phyloP scores from a whole-genome alignment of 2,888 invertebrate genomes.

The Lissocephala sabroskyi region DNA sequence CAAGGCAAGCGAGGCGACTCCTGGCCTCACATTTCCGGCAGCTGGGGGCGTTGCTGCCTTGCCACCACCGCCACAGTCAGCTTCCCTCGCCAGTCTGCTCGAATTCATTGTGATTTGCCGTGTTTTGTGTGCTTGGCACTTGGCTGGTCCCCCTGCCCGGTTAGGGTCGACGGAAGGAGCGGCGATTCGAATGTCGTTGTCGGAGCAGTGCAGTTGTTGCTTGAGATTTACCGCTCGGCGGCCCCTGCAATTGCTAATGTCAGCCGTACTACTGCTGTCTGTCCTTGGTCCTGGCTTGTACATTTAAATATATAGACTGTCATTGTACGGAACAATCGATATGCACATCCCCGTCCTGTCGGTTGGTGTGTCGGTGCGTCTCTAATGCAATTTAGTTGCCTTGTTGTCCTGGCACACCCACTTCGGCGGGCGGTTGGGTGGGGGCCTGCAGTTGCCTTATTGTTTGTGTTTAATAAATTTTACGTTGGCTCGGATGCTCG shows the following conservation, averaged over 20 bases:
- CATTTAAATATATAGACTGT: conserved; percentile 38
- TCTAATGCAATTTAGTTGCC: conserved; percentile 64
- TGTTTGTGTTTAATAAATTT: conserved; percentile 67
- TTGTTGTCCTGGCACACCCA: conserved; percentile 47
- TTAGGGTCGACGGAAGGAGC: conserved; percentile 4
- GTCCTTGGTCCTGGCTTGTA: background rate
- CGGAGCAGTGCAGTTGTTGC: no score
- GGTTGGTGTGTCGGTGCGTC: conserved; percentile 25
- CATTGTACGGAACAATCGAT: no score
- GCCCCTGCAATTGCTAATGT: no score
- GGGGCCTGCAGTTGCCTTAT: conserved; percentile 53
- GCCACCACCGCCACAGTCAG: no score
- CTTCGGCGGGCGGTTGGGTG: conserved; percentile 14
- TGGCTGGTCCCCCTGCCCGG: conserved; percentile 37
- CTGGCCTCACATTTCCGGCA: conserved; percentile 49
- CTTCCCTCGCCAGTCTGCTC: background rate
- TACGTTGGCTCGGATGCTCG: conserved; percentile 47
- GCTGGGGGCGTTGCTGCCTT: conserved; percentile 61
- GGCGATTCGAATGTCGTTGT: conserved; percentile 27
- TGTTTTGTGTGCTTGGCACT: conserved; percentile 52
- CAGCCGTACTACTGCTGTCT: background rate
- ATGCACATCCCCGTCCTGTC: conserved; percentile 37
- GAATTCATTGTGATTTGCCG: conserved; percentile 3
- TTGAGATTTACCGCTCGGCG: conserved; percentile 54
- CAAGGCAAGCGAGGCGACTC: conserved; percentile 13